These are phyloP conservation scores for Cepaea nemoralis DNA, from an alignment of 1,140 invertebrate species.

Conservation along the genomic window DNA sequence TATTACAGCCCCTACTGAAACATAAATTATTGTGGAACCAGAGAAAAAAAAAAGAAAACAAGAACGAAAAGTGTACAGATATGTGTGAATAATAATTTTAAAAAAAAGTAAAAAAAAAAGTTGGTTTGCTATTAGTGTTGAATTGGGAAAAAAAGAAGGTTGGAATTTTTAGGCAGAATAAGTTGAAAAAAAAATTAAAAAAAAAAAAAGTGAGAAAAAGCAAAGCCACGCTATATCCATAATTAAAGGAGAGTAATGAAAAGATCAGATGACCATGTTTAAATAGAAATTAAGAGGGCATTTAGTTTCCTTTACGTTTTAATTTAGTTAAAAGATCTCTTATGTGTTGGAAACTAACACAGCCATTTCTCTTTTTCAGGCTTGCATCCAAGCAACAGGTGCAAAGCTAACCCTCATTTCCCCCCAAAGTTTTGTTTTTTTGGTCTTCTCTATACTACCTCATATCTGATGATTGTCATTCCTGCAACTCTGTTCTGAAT, in stretches of 20 bases:
- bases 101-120: not conserved
- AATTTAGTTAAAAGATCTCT: not conserved
- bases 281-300: not conserved
- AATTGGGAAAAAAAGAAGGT: not conserved
- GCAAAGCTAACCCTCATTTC: too few species aligned
- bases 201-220: not conserved
- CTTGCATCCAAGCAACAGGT: conserved; percentile 30
- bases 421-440: too few species aligned
- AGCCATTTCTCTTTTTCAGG: conserved; percentile 43
- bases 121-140: not conserved
- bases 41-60: conserved; percentile 25
- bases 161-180: too few species aligned
- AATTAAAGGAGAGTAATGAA: not conserved
- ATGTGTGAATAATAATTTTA: not conserved
- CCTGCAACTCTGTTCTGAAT: too few species aligned
- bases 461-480: too few species aligned
- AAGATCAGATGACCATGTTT: too few species aligned
- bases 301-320: not conserved
- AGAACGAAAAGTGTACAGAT: too few species aligned
- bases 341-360: conserved; percentile 5
- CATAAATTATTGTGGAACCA: not conserved
- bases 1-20: conserved; percentile 50
- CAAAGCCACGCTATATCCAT: not conserved
- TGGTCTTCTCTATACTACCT: too few species aligned
- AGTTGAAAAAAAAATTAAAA: too few species aligned